Evolutionary conservation across 2,888 invertebrate species (phyloP), one percentile per base, ranked within the genome.

Genomic region (Eulithis prunata): DNA sequence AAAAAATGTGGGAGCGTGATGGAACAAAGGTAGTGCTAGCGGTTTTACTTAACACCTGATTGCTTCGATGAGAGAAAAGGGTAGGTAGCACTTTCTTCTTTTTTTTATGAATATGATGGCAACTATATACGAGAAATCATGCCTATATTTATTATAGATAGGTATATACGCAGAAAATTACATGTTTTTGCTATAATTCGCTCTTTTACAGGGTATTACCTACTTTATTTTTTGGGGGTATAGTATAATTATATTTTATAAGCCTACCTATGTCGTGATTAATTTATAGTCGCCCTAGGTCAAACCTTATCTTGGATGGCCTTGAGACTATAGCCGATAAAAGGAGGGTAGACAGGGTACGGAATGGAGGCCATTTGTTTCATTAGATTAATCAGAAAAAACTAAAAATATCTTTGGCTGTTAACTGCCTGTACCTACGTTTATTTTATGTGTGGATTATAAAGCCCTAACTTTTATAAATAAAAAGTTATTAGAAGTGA

Each of bases 21-120:
- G 72, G 58, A 78, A 84, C 82, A 84, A 83, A 82, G 82, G 69
- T 12, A 36, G 43, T 32, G 55, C 68, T 75, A 64, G 71, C 57
- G 64, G 72, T 63, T 65, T 69, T 71, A 74, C 74, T 84, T 83
- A 80, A 71, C 82, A 82, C 78, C 78, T 80, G 77, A 74, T 75
- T 73, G 69, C 52, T 10, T 63, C 43, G 56, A 68, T 71, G 66
- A 64, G 38, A 8, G 12, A 52, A 59, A 70, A 70, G 61, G 66
- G 73, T 68, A 69, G 66, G 6, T 2, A 32, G 32, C 32, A 32
- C 32, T 32, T 32, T 32, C 32, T 32, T 3, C 2, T 2, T 5
- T 32, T 32, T 32, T 32, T 32, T 5, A 32, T 32, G 32, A 32
- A 32, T 32, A 5, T 4, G 32, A 32, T 3, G 32, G 32, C 32